A percentile compares a stretch with the other conserved stretches of the same genome.
These are phyloP conservation scores for Erythrocebus patas DNA, from an alignment of 2,113 vertebrate species.

Conservation along the genomic window DNA sequence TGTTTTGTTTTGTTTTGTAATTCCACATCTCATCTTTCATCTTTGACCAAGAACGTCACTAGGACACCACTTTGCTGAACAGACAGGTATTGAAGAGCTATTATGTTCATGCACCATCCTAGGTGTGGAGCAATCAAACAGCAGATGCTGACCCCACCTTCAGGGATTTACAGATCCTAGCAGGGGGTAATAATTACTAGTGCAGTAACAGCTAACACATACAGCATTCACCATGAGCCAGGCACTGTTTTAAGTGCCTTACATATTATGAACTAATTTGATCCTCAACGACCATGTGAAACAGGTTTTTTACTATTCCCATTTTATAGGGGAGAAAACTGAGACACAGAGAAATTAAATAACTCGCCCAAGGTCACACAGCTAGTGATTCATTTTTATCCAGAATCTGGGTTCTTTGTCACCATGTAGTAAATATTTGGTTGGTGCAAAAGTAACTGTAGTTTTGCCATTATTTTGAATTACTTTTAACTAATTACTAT, in stretches of 20 bases:
- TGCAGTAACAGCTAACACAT: no score
- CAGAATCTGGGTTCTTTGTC: neutral
- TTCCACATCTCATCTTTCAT: neutral
- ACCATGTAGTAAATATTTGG: neutral
- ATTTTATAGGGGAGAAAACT: neutral
- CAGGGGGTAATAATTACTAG: no score
- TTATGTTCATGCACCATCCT: rapidly evolving
- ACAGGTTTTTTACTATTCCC: neutral
- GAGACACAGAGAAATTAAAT: neutral
- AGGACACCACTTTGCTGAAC: neutral
- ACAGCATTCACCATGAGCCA: rapidly evolving
- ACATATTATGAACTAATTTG: neutral
- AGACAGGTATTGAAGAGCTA: no score
- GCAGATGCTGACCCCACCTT: neutral
- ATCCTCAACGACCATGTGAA: neutral
- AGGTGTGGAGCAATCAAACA: rapidly evolving
- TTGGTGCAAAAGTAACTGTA: no score
- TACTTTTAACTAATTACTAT: no score
- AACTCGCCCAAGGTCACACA: neutral
- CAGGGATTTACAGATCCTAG: neutral
- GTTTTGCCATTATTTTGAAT: no score
- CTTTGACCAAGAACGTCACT: neutral
- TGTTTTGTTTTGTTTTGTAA: neutral
- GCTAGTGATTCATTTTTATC: neutral
- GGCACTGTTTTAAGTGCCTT: neutral